Base-by-base conservation (phyloP, 2,888 invertebrate genomes). In the Platycnemis pennipes region DNA sequence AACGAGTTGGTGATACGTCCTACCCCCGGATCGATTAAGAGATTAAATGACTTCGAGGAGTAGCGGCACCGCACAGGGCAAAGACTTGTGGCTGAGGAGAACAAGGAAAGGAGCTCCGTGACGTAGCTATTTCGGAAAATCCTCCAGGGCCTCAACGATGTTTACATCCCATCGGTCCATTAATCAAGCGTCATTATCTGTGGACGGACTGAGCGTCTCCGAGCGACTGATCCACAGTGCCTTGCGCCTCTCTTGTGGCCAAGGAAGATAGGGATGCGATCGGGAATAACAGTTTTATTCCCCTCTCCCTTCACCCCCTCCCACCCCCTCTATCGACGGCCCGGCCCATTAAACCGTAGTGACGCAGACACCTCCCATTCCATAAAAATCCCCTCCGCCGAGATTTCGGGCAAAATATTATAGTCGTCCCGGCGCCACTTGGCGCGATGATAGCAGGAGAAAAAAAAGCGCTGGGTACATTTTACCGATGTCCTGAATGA, bases 21-120 rank as follows among this genome's bases (percentile, higher is more conserved):
- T 91, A 63, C n/a, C 44, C 69, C 26, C n/a, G n/a, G 31, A 91
- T 69, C 91, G 91, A 91, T 91, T 91, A 91, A 91, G 91, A 91
- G 91, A 91, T 91, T 56, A 56, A 91, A 91, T 91, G 42, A 56
- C 44, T 69, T 77, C 16, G 7, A 11, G 26, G 37, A 31, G 8
- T 16, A 37, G 31, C 77, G 77, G 77, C 77, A 16, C 37, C 31
- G 13, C 77, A 37, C 11, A 77, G 77, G 37, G 19, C 49, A 16
- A 11, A 63, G 77, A 37, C 26, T n/a, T n/a, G 5, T 8, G 77
- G 31, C 77, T 77, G 7, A 31, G 49, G 26, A 31, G 63, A n/a
- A 63, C 63, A 63, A n/a, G 22, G 63, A 26, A n/a, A n/a, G 63
- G 63, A 11, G 77, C 77, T 13, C 91, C 63, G 44, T 91, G 91